A percentile compares a stretch with the other conserved stretches of the same genome.
phyloP scores from a whole-genome alignment of 2,888 invertebrate genomes.

The Caradrina clavipalpis region DNA sequence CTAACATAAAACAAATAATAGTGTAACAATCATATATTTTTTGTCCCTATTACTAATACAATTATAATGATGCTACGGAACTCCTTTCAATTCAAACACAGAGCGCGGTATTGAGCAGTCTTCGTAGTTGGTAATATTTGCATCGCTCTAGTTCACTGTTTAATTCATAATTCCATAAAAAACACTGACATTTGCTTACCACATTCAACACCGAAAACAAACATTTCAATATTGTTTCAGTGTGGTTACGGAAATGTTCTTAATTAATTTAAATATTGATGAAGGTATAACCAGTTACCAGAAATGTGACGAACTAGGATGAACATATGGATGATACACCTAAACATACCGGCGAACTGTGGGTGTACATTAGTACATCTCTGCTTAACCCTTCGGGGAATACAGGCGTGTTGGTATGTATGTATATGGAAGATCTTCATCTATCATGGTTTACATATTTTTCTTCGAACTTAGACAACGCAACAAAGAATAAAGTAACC shows the following conservation, averaged over 20 bases:
- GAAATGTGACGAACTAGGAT: background rate
- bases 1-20: no score
- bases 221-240: slow-evolving; percentile 30
- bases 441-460: no score
- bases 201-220: slow-evolving; percentile 40
- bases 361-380: no score
- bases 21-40: no score
- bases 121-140: slow-evolving; percentile 54
- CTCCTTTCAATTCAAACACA: slow-evolving; percentile 7
- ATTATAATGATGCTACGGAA: slow-evolving; percentile 48
- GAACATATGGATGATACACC: background rate
- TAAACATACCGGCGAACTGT: no score
- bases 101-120: slow-evolving; percentile 51
- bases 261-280: background rate
- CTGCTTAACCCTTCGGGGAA: no score
- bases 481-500: no score
- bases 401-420: no score
- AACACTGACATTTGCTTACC: slow-evolving; percentile 49
- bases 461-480: no score
- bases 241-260: slow-evolving; percentile 31
- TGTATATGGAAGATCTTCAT: no score
- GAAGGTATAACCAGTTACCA: background rate
- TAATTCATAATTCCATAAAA: slow-evolving; percentile 57
- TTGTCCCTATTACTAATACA: background rate
- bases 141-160: slow-evolving; percentile 64